Evolutionary conservation across 1,140 invertebrate species (phyloP).

Genomic region (Adelges cooleyi): DNA sequence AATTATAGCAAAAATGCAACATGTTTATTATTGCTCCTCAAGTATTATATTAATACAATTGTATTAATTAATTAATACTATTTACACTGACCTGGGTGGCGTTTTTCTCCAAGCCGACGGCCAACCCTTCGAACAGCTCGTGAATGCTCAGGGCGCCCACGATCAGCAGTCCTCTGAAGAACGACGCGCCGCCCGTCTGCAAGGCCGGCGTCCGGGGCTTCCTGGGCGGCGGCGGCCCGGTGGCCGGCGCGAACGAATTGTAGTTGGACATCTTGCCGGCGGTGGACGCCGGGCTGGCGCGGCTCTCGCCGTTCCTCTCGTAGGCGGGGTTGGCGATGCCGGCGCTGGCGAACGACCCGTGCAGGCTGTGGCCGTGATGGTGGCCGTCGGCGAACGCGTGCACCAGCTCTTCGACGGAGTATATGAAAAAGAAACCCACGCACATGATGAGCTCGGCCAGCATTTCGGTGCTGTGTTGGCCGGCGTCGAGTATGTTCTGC

Average conservation of each 20-base stretch:
- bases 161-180: constrained; percentile 41
- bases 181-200: background rate
- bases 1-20: no score
- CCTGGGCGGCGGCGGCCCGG: constrained; percentile 17
- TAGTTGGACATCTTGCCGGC: constrained; percentile 13
- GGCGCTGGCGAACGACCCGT: no score
- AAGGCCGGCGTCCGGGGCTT: background rate
- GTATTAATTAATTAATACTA: no score
- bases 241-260: constrained; percentile 15
- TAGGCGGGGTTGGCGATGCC: background rate
- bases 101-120: constrained; percentile 46
- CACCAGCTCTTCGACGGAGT: constrained; percentile 42
- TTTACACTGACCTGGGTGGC: constrained; percentile 27
- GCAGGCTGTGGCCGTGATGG: background rate
- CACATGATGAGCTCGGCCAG: constrained; percentile 44
- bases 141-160: constrained; percentile 52
- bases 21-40: no score
- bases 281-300: background rate
- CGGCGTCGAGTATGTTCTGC: background rate
- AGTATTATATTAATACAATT: no score
- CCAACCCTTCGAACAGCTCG: constrained; percentile 53
- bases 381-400: background rate
- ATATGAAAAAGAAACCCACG: constrained; percentile 47
- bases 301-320: background rate
- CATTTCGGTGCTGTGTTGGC: background rate